Percentiles rank a stretch among this genome's conserved stretches.
Conservation (phyloP, 2,888 invertebrate genomes). For the Eulithis prunata region DNA sequence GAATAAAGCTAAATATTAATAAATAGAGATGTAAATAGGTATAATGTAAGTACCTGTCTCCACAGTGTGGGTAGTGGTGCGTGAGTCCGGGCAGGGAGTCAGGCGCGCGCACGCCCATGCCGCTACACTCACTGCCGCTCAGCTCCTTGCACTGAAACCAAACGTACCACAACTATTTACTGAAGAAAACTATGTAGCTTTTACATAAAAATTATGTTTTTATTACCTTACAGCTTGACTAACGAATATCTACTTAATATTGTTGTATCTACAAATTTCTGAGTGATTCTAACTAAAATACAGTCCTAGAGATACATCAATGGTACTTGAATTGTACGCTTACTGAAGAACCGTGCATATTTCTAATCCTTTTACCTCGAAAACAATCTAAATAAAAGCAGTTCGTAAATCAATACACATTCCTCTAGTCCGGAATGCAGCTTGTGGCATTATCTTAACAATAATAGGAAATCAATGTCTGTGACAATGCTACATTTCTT, state of each 20-base stretch:
- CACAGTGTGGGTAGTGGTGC: constrained; percentile 82
- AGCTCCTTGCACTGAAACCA: constrained; percentile 76
- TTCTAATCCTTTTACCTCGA: too few relatives aligned
- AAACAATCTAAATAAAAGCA: not conserved
- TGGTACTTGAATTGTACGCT: too few relatives aligned
- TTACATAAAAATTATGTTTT: too few relatives aligned
- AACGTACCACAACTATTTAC: not conserved
- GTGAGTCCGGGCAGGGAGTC: constrained; percentile 88
- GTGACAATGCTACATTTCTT: constrained; percentile 32
- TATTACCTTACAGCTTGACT: too few relatives aligned
- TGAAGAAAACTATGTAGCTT: not conserved
- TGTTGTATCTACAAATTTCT: too few relatives aligned
- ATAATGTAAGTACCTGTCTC: constrained; percentile 59
- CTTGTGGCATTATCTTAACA: constrained; percentile 36
- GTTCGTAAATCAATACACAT: constrained; percentile 43
- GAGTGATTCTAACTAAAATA: too few relatives aligned
- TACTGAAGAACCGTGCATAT: too few relatives aligned
- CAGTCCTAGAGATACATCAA: too few relatives aligned
- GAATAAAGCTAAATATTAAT: too few relatives aligned
- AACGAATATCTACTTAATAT: too few relatives aligned
- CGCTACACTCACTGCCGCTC: constrained; percentile 61
- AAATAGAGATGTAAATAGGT: not conserved
- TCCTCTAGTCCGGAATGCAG: constrained; percentile 37
- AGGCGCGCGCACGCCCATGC: constrained; percentile 81
- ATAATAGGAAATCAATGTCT: constrained; percentile 42